phyloP scores from a whole-genome alignment of 2,113 vertebrate species.

The Thamnophis sirtalis region DNA sequence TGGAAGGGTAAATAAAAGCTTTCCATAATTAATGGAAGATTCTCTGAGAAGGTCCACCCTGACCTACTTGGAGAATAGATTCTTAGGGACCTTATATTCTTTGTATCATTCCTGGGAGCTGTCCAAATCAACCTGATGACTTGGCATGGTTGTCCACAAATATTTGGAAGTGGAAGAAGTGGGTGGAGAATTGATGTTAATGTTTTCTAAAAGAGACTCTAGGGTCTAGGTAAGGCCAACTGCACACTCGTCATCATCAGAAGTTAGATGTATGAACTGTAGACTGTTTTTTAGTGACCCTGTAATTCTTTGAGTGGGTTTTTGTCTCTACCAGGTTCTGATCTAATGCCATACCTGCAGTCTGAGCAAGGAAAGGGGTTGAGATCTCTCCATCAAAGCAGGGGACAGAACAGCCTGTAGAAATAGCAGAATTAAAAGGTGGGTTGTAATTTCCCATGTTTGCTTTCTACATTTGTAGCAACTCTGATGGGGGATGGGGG shows the following conservation, averaged over 20 bases:
- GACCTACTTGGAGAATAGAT: not conserved
- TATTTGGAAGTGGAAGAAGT: fast-evolving
- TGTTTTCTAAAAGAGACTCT: not conserved
- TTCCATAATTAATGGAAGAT: not conserved
- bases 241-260: not conserved
- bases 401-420: slow-evolving; percentile 39
- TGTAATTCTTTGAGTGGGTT: not conserved
- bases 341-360: slow-evolving; percentile 3
- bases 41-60: not conserved
- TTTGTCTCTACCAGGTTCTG: not conserved
- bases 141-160: not conserved
- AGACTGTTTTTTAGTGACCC: no score
- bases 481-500: slow-evolving; percentile 18
- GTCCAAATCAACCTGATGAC: not conserved
- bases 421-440: slow-evolving; percentile 48
- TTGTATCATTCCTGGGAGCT: not conserved
- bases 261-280: not conserved
- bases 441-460: slow-evolving; percentile 28
- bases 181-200: not conserved
- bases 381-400: not conserved
- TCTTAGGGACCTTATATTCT: not conserved
- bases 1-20: not conserved
- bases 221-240: not conserved
- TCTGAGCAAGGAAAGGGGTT: slow-evolving; percentile 21
- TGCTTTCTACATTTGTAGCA: slow-evolving; percentile 5